Percentiles rank a stretch among this genome's conserved stretches.
These are phyloP conservation scores for Laticauda colubrina DNA, from an alignment of 2,113 vertebrate species.

Conservation along the genomic window DNA sequence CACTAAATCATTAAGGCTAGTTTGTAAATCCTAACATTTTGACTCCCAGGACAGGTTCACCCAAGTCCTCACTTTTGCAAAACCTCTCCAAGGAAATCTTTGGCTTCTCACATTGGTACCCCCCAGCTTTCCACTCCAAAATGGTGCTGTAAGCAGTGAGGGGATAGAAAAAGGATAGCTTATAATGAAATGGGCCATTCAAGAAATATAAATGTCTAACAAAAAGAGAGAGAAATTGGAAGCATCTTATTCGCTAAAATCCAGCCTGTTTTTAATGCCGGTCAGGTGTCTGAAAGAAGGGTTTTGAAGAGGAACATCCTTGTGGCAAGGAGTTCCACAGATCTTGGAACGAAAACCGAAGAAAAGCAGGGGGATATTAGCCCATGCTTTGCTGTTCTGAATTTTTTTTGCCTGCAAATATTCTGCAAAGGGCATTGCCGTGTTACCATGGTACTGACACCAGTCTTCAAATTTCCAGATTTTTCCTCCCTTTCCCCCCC, in stretches of 20 bases:
- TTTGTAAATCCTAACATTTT: neutral
- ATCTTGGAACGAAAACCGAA: neutral
- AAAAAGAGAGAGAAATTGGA: neutral
- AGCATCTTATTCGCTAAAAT: neutral
- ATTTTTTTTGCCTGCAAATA: neutral
- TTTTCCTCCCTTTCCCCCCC: neutral
- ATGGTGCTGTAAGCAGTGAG: neutral
- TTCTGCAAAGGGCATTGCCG: neutral
- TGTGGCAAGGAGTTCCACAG: neutral
- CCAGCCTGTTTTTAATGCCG: neutral
- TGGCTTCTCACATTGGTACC: neutral
- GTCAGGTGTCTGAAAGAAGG: neutral
- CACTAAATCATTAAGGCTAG: neutral
- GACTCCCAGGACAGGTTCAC: neutral
- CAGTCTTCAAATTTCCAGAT: neutral
- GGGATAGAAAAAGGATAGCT: neutral
- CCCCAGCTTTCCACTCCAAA: neutral
- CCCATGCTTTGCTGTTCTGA: neutral
- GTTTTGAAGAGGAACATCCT: neutral
- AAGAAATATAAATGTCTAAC: neutral
- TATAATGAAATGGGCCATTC: neutral
- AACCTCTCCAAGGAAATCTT: neutral
- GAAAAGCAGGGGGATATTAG: neutral
- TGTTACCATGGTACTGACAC: neutral
- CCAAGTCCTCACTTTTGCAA: neutral